These are phyloP conservation scores for Otolemur garnettii DNA, from an alignment of 2,113 vertebrate genomes.

Conservation along the genomic window DNA sequence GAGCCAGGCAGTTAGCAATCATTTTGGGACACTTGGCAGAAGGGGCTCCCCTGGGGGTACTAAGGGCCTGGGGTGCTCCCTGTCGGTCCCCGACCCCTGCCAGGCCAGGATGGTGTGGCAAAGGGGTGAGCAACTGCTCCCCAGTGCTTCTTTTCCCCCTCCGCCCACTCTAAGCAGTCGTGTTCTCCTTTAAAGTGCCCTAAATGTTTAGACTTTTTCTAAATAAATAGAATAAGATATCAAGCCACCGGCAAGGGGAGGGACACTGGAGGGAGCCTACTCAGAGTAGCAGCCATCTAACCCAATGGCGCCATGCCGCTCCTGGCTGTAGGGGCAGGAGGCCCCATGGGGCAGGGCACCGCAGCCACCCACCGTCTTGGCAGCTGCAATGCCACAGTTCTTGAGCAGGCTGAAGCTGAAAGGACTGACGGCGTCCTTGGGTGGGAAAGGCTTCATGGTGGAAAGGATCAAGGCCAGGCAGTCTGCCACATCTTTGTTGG, in stretches of 20 bases:
- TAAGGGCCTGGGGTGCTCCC: constrained; percentile 79
- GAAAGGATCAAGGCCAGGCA: constrained; percentile 99
- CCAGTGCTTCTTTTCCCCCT: constrained; percentile 65
- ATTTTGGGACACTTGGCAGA: constrained; percentile 81
- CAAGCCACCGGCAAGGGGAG: constrained; percentile 86
- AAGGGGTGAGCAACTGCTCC: constrained; percentile 77
- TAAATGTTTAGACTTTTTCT: constrained; percentile 90
- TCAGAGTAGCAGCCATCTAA: constrained; percentile 96
- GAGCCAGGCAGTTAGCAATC: constrained; percentile 82
- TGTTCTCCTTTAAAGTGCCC: constrained; percentile 93
- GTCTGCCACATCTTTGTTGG: constrained; percentile 98
- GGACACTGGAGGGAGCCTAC: constrained; percentile 84
- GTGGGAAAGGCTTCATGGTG: constrained; percentile 99
- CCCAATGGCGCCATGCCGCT: constrained; percentile 91
- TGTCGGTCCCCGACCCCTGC: constrained; percentile 79
- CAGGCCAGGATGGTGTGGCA: constrained; percentile 77
- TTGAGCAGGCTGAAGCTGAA: constrained; percentile 96
- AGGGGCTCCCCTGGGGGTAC: constrained; percentile 76
- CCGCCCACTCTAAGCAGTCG: constrained; percentile 84
- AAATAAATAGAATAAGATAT: constrained; percentile 92
- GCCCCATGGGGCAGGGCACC: constrained; percentile 89
- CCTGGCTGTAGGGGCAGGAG: constrained; percentile 89
- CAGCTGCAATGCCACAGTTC: constrained; percentile 94
- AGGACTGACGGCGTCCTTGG: constrained; percentile 92
- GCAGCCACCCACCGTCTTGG: constrained; percentile 90